A percentile compares a stretch with the other conserved stretches of the same genome.
These are phyloP conservation scores for Cinclus mexicanus DNA, from an alignment of 2,113 vertebrate species.

Conservation along the genomic window DNA sequence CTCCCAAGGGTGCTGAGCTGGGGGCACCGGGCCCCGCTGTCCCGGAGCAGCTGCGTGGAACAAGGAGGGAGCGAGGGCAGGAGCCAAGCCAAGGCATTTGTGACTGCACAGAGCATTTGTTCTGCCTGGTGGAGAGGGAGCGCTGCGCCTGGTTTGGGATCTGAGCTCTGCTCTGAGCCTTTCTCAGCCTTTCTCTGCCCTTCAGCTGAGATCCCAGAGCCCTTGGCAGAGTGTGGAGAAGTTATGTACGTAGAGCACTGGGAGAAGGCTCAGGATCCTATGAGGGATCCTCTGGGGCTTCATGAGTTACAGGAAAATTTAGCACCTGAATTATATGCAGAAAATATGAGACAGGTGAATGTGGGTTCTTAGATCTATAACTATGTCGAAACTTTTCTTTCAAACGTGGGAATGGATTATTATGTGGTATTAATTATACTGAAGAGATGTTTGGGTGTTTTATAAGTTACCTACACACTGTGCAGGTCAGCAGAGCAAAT, in stretches of 20 bases:
- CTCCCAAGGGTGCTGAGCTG: background rate
- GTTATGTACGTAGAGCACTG: fast-evolving
- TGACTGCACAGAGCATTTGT: background rate
- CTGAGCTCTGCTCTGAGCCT: background rate
- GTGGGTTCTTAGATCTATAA: background rate
- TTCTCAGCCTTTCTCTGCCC: background rate
- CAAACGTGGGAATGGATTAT: background rate
- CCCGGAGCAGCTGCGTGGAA: fast-evolving
- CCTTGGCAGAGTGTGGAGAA: fast-evolving
- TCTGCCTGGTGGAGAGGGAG: background rate
- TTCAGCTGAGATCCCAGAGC: background rate
- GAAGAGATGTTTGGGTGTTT: background rate
- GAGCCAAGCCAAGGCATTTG: background rate
- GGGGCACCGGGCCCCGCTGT: background rate
- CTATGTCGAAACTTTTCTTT: background rate
- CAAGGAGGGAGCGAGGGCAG: background rate
- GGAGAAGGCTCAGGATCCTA: background rate
- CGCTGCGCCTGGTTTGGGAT: fast-evolving
- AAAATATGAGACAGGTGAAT: background rate
- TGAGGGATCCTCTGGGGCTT: background rate
- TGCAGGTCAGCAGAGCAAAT: background rate
- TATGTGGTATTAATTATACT: background rate
- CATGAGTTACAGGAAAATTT: background rate
- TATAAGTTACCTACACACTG: background rate
- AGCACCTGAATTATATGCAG: background rate